Percentiles rank a stretch among this genome's conserved stretches.
Conservation (phyloP, 2,113 vertebrate species). For the Pelobates fuscus region DNA sequence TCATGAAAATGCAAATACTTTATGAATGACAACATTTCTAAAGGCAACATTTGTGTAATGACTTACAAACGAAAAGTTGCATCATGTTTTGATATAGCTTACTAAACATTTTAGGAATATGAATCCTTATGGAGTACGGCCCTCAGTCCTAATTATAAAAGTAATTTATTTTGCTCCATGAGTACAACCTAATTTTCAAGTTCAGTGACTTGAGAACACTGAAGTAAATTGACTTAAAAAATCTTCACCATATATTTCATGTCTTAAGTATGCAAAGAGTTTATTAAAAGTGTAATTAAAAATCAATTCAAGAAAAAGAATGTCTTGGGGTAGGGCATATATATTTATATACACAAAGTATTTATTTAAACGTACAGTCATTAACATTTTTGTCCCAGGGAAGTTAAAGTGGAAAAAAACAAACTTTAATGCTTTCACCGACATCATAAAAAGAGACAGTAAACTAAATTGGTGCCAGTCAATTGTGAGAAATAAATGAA, state of each 20-base stretch:
- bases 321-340: background rate
- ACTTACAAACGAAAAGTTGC: no score
- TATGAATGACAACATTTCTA: no score
- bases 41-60: no score
- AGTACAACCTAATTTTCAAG: constrained; percentile 48
- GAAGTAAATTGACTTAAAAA: constrained; percentile 38
- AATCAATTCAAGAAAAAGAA: constrained; percentile 33
- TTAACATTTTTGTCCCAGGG: no score
- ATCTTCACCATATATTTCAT: constrained; percentile 35
- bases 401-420: no score
- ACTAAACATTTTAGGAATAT: constrained; percentile 26
- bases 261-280: constrained; percentile 20
- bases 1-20: no score
- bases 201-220: constrained; percentile 45
- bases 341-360: background rate
- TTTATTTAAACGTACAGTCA: no score
- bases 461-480: no score
- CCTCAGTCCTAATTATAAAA: constrained; percentile 46
- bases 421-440: no score
- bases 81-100: constrained; percentile 8
- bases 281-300: constrained; percentile 39
- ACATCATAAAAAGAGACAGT: no score
- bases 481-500: no score
- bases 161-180: constrained; percentile 46
- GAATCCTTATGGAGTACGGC: constrained; percentile 38